A percentile compares a stretch with the other conserved stretches of the same genome.
Conservation (phyloP, 2,113 vertebrate genomes). For the Macrotis lagotis region DNA sequence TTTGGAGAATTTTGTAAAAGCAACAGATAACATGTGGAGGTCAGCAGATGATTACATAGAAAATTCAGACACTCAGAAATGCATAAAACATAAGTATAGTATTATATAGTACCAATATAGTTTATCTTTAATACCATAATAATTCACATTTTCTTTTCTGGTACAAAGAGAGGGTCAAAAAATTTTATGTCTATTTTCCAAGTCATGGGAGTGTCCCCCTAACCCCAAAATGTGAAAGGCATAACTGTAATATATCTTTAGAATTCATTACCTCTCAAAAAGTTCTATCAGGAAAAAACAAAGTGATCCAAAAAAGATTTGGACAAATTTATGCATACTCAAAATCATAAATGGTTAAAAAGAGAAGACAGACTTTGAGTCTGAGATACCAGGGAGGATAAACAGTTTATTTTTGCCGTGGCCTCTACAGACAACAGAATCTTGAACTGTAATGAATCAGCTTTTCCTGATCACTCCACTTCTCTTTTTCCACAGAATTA, state of each 20-base stretch:
- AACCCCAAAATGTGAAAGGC: no score
- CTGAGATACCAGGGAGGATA: not conserved
- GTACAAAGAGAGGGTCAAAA: no score
- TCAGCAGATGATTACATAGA: no score
- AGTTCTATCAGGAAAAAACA: not conserved
- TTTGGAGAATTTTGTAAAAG: no score
- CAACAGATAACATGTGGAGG: no score
- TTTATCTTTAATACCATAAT: no score
- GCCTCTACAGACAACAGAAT: not conserved
- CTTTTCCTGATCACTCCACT: not conserved
- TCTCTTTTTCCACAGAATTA: not conserved
- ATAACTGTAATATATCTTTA: not conserved
- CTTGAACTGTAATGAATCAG: not conserved
- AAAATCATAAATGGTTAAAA: not conserved
- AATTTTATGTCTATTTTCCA: no score
- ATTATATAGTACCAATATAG: no score
- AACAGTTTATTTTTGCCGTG: not conserved
- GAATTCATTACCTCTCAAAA: not conserved
- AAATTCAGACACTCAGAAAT: no score
- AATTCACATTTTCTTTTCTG: no score
- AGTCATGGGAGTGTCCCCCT: no score
- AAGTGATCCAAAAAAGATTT: not conserved
- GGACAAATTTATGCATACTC: not conserved
- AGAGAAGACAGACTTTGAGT: not conserved
- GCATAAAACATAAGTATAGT: no score